Conservation (phyloP, 2,113 vertebrate genomes). For the Chiloscyllium plagiosum region DNA sequence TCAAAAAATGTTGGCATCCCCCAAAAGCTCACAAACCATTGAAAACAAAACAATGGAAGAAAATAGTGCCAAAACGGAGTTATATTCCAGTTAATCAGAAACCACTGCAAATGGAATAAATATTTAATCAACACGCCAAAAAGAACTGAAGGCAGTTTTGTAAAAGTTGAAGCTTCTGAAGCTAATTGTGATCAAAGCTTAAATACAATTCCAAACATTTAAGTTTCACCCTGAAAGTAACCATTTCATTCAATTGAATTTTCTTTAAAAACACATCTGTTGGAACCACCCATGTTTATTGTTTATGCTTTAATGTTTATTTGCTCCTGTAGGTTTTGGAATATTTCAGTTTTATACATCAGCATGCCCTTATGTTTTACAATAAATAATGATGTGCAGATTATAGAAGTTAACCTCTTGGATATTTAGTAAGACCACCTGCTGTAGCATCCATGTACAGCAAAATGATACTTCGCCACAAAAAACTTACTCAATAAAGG, state of each 20-base stretch:
- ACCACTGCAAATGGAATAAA: background rate
- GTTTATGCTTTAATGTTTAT: background rate
- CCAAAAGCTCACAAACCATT: background rate
- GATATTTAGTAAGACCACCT: background rate
- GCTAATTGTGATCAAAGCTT: background rate
- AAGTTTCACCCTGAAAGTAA: background rate
- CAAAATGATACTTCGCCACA: background rate
- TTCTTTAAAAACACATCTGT: background rate
- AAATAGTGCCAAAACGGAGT: background rate
- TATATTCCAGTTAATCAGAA: background rate
- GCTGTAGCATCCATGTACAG: background rate
- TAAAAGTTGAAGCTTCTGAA: background rate
- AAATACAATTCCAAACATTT: background rate
- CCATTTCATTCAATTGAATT: background rate
- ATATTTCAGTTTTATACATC: background rate
- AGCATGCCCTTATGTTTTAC: background rate
- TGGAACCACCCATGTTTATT: no score
- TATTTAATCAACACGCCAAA: background rate
- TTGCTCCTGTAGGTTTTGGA: background rate
- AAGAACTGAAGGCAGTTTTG: background rate
- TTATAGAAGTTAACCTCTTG: background rate
- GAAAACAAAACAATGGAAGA: background rate
- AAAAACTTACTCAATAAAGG: background rate
- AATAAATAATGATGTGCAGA: background rate
- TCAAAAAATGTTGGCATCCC: background rate